Evolutionary conservation across 1,140 invertebrate genomes (phyloP), one percentile per base, ranked within the genome.

Genomic region (Drosophila santomea): DNA sequence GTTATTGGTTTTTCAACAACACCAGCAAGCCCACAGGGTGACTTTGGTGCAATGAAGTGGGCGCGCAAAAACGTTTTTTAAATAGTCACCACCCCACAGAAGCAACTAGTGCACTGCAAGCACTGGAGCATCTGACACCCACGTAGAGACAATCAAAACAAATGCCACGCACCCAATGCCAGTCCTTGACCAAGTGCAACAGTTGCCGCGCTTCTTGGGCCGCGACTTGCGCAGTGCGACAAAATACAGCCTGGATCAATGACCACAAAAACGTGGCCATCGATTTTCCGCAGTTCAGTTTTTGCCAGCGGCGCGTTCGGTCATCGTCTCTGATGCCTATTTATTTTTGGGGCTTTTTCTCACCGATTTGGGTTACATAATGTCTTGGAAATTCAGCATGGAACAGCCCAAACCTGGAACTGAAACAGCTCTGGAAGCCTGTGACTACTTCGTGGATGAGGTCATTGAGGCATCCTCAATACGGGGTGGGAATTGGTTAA

Each of bases 361-460:
- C 38, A 17, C 14, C 35, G 41, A 41, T 12, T 45, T 51, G 23
- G 35, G 23, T 90, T 78, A 84, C 54, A 68, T 78, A 83, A 91
- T 92, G 91, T 83, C 81, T 47, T 92, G 91, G 91, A 85, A 90
- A 56, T 92, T 92, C 63, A 66, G 60, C 44, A 84, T 84, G 56
- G 91, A 76, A n/a, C 79, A 79, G 38, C 89, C 91, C n/a, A 92
- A 90, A 44, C 52, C 91, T 48, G 92, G 93, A 68, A 84, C 93
- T 3, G 95, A 96, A 69, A 89, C 93, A 11, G 95, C 95, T 2
- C 94, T 94, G 68, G 95, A 96, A 58, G 95, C 94, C 23, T 94
- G 94, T 51, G 94, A 95, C 83, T 96, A 96, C 92, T 96, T 96
- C 75, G 93, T 94, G 10, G 94, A 95, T 90, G 95, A 95, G 84